A percentile compares a stretch with the other conserved stretches of the same genome.
Evolutionary conservation across 2,113 vertebrate genomes (phyloP).

Genomic region (Piprites chloris): DNA sequence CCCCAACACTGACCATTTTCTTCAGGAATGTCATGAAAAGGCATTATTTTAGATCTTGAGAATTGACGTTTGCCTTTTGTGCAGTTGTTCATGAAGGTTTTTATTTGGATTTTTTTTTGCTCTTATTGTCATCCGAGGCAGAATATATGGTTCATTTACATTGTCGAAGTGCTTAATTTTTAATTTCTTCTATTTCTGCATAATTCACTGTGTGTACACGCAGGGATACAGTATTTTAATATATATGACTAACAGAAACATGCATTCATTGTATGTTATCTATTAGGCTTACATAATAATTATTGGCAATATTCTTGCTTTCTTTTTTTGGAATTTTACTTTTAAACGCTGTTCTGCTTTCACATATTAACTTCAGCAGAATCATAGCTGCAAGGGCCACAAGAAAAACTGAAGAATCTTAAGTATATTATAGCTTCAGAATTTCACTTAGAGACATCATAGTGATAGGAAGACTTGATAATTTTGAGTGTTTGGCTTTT

Average conservation of each 20-base stretch:
- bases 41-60: not conserved
- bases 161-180: not conserved
- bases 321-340: not conserved
- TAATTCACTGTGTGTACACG: not conserved
- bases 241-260: not conserved
- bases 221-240: not conserved
- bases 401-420: not conserved
- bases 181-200: not conserved
- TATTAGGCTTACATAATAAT: not conserved
- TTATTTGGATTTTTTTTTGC: not conserved
- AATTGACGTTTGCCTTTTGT: not conserved
- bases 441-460: not conserved
- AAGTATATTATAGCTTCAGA: not conserved
- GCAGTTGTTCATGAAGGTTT: not conserved
- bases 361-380: not conserved
- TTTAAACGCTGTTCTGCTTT: not conserved
- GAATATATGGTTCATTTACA: not conserved
- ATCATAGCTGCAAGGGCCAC: not conserved
- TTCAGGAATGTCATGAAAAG: not conserved
- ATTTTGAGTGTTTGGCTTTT: not conserved
- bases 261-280: fast-evolving
- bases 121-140: not conserved
- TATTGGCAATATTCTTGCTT: not conserved
- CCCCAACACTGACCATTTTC: not conserved
- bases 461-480: not conserved